These are phyloP conservation scores for Chymomyza amoena DNA, from an alignment of 2,888 invertebrate species.

Conservation along the genomic window DNA sequence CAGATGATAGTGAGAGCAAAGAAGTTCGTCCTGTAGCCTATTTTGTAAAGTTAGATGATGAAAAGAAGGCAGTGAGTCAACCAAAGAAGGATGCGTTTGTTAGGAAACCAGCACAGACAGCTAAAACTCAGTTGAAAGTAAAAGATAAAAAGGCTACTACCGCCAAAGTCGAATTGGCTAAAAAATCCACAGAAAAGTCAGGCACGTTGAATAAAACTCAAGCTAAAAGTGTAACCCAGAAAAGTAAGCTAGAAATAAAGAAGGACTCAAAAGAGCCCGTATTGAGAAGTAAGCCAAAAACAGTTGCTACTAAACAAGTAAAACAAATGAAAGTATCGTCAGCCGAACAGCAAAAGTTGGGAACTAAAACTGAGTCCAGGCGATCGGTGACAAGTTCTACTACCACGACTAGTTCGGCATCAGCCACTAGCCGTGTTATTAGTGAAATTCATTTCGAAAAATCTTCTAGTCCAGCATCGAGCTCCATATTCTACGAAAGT, in stretches of 20 bases:
- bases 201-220: constrained; percentile 10
- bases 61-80: constrained; percentile 9
- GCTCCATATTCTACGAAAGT: constrained; percentile 65
- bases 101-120: not conserved
- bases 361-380: constrained; percentile 50
- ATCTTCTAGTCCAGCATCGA: constrained; percentile 60
- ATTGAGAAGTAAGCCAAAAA: constrained; percentile 23
- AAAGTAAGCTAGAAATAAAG: constrained; percentile 21
- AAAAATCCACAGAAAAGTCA: not conserved
- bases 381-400: constrained; percentile 61
- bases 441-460: constrained; percentile 66
- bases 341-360: constrained; percentile 25
- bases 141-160: constrained; percentile 11
- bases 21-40: constrained; percentile 61
- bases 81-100: constrained; percentile 18
- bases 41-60: constrained; percentile 62
- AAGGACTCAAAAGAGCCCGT: constrained; percentile 9
- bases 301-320: constrained; percentile 17
- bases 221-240: not conserved
- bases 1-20: constrained; percentile 8
- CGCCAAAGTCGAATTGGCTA: not conserved
- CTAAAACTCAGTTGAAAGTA: not conserved
- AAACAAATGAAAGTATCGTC: constrained; percentile 19
- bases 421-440: constrained; percentile 59
- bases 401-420: constrained; percentile 57